Conservation (phyloP, 2,797 vertebrate species). For the Pantherophis alleghaniensis region DNA sequence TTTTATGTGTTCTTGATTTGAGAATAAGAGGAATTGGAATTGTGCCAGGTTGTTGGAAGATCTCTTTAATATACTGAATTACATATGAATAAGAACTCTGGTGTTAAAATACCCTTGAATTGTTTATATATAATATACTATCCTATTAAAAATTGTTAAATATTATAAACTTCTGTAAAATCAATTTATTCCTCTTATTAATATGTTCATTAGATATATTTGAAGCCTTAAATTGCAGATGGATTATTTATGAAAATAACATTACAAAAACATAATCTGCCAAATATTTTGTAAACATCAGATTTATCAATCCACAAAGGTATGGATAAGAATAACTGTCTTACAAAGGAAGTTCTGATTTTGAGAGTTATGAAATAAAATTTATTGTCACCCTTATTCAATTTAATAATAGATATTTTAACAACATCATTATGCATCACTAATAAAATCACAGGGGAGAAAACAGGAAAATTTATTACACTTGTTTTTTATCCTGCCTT, state of each 20-base stretch:
- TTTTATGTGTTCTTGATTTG: too few relatives aligned
- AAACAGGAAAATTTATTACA: background rate
- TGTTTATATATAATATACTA: too few relatives aligned
- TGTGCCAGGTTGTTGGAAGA: too few relatives aligned
- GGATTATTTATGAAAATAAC: background rate
- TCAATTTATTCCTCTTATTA: background rate
- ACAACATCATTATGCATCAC: background rate
- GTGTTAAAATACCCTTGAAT: too few relatives aligned
- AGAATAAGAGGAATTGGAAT: too few relatives aligned
- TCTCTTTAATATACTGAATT: too few relatives aligned
- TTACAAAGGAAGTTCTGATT: background rate
- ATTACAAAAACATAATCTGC: constrained; percentile 54
- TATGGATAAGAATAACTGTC: background rate
- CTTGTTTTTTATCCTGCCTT: background rate
- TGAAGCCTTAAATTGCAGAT: background rate
- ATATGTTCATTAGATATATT: background rate
- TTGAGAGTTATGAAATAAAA: background rate
- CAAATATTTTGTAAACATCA: background rate
- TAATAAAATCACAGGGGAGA: background rate
- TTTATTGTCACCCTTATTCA: background rate
- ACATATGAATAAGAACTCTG: too few relatives aligned
- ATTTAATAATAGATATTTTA: background rate
- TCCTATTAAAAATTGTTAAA: background rate
- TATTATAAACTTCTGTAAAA: background rate
- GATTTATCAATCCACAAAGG: background rate